Evolutionary conservation across 2,113 vertebrate genomes (phyloP).

Genomic region (Antidorcas marsupialis): DNA sequence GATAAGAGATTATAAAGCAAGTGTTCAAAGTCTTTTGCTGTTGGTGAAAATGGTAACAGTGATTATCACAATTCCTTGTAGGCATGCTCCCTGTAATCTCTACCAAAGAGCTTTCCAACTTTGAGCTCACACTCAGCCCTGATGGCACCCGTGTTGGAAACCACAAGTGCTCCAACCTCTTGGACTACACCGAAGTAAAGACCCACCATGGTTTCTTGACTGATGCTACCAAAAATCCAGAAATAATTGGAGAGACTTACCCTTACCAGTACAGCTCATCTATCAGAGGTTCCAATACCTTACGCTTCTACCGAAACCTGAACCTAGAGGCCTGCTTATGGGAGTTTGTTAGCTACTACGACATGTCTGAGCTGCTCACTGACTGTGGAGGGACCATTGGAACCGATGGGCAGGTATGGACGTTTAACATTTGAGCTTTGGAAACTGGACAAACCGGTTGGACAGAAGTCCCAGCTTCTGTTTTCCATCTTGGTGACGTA

Average conservation of each 20-base stretch:
- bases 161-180: slow-evolving; percentile 94
- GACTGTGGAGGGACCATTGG: slow-evolving; percentile 92
- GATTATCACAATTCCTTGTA: slow-evolving; percentile 56
- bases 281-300: slow-evolving; percentile 84
- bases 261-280: slow-evolving; percentile 89
- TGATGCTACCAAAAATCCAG: slow-evolving; percentile 80
- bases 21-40: not conserved
- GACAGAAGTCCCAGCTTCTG: not conserved
- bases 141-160: slow-evolving; percentile 92
- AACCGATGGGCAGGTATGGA: slow-evolving; percentile 90
- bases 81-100: slow-evolving; percentile 95
- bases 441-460: not conserved
- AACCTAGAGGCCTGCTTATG: slow-evolving; percentile 94
- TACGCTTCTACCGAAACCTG: slow-evolving; percentile 93
- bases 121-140: slow-evolving; percentile 92
- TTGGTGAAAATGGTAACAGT: not conserved
- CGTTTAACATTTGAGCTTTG: not conserved
- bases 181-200: slow-evolving; percentile 90
- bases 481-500: not conserved
- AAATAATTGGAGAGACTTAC: slow-evolving; percentile 84
- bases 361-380: slow-evolving; percentile 94
- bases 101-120: slow-evolving; percentile 92
- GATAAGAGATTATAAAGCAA: not conserved
- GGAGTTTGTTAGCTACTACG: slow-evolving; percentile 94
- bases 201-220: slow-evolving; percentile 92